These are phyloP conservation scores for Seriola aureovittata DNA, from an alignment of 2,113 vertebrate species.

Conservation along the genomic window DNA sequence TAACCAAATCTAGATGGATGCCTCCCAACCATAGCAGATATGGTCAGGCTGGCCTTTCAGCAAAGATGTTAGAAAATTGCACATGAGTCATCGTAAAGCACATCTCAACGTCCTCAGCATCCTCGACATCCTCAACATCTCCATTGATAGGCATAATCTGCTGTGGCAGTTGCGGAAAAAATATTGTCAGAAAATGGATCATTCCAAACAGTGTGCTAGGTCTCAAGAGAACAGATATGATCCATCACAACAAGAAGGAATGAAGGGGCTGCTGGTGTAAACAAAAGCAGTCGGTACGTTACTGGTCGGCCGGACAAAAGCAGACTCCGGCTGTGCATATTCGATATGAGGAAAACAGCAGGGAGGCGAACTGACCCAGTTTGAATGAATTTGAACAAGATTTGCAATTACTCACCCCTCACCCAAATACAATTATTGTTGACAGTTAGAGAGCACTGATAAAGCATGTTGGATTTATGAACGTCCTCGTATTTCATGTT, in stretches of 20 bases:
- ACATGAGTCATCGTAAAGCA: slow-evolving; percentile 49
- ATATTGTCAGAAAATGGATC: slow-evolving; percentile 62
- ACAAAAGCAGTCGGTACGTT: slow-evolving; percentile 46
- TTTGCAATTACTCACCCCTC: slow-evolving; percentile 18
- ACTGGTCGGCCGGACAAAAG: slow-evolving; percentile 15
- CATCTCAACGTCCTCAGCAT: slow-evolving; percentile 35
- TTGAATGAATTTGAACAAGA: slow-evolving; percentile 30
- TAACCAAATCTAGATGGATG: background rate
- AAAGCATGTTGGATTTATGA: background rate
- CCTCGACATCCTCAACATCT: slow-evolving; percentile 39
- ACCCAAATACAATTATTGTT: slow-evolving; percentile 14
- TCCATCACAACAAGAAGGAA: slow-evolving; percentile 44
- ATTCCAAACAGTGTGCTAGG: slow-evolving; percentile 38
- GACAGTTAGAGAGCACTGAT: slow-evolving; percentile 16
- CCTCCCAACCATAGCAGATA: slow-evolving; percentile 25
- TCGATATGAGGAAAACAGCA: slow-evolving; percentile 26
- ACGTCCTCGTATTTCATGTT: background rate
- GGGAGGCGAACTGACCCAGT: slow-evolving; percentile 27
- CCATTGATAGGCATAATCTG: slow-evolving; percentile 59
- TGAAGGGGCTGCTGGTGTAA: slow-evolving; percentile 36
- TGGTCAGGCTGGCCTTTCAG: slow-evolving; percentile 22
- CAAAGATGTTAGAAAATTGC: slow-evolving; percentile 37
- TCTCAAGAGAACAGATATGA: slow-evolving; percentile 37
- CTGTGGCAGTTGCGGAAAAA: slow-evolving; percentile 58
- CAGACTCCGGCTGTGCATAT: slow-evolving; percentile 11